Evolutionary conservation across 2,113 vertebrate genomes (phyloP).

Genomic region (Arizona elegans): DNA sequence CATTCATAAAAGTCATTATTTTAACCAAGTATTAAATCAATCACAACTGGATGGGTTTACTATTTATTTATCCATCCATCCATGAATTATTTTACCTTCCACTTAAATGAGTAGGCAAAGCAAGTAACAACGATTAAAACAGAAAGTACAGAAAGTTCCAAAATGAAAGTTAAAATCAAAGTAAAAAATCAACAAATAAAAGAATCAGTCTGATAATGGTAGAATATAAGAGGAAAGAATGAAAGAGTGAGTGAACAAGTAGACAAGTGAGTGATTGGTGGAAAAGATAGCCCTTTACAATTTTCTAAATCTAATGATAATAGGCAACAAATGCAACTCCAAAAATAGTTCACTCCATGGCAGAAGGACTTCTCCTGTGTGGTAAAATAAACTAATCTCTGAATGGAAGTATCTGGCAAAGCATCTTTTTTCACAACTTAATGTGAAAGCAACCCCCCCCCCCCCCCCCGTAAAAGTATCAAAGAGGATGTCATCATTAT

Average conservation of each 20-base stretch:
- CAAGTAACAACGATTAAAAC: background rate
- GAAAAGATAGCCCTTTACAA: background rate
- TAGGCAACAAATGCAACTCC: background rate
- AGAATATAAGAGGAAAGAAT: background rate
- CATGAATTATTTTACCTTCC: background rate
- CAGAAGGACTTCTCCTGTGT: background rate
- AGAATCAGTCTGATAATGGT: background rate
- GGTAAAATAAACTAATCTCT: background rate
- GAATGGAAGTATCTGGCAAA: background rate
- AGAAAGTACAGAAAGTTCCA: background rate
- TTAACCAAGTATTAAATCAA: background rate
- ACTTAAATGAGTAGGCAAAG: background rate
- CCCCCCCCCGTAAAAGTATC: too few species aligned
- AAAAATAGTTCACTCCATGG: background rate
- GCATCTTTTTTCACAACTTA: background rate
- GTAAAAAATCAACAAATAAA: background rate
- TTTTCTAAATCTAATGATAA: background rate
- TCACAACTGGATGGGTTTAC: background rate
- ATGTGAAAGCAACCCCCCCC: background rate
- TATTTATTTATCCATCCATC: background rate
- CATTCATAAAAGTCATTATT: background rate
- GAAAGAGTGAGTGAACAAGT: background rate
- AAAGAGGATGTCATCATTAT: background rate
- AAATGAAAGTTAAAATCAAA: background rate
- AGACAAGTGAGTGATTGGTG: background rate